Conservation (phyloP, 1,140 invertebrate species). For the Anoplolepis gracilipes region DNA sequence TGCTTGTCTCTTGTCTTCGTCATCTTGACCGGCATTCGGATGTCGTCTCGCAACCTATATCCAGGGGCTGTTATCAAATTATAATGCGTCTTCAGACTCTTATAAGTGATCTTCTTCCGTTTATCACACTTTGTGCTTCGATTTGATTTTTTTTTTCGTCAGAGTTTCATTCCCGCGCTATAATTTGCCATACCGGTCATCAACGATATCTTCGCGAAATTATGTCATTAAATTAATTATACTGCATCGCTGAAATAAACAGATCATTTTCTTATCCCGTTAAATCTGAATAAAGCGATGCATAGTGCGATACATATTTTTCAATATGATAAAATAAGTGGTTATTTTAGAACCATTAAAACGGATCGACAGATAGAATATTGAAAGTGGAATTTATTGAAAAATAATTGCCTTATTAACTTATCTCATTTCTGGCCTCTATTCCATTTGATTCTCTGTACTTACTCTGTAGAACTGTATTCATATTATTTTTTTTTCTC, state of each 20-base stretch:
- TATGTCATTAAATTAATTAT: conserved; percentile 8
- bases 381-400: neutral
- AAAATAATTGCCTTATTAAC: neutral
- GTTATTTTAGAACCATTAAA: neutral
- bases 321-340: neutral
- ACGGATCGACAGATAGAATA: neutral
- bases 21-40: conserved; percentile 42
- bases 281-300: neutral
- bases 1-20: neutral
- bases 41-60: conserved; percentile 28
- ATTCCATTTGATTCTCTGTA: neutral
- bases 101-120: conserved; percentile 39
- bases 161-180: neutral
- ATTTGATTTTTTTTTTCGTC: neutral
- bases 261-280: neutral
- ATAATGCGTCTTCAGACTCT: conserved; percentile 18
- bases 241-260: neutral
- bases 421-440: neutral
- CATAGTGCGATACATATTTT: neutral
- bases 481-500: neutral
- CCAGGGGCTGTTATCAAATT: conserved; percentile 46
- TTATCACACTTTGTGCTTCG: conserved; percentile 17
- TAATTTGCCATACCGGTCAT: conserved; percentile 25
- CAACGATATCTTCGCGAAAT: neutral
- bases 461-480: neutral